Evolutionary conservation across 2,113 vertebrate species (phyloP).

Genomic region (Megatriorchis doriae): DNA sequence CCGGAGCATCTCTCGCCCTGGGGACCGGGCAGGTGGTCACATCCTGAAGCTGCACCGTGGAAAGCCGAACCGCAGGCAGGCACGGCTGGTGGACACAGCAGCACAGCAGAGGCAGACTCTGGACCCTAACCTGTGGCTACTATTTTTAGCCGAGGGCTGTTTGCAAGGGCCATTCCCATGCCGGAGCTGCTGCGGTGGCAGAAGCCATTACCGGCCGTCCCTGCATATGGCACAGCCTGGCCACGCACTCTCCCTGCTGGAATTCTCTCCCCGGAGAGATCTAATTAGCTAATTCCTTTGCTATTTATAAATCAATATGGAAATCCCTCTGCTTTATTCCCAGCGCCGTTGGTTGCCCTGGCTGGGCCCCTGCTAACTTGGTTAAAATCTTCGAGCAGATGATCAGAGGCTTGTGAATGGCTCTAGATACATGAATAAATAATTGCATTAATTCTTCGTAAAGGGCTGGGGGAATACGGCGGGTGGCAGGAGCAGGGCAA

Average conservation of each 20-base stretch:
- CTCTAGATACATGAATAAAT: neutral
- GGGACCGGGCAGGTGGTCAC: accelerated
- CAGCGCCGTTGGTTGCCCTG: neutral
- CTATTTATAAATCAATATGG: constrained; percentile 44
- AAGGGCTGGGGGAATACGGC: neutral
- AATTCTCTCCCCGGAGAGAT: constrained; percentile 36
- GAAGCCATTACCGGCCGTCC: accelerated
- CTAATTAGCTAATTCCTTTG: constrained; percentile 61
- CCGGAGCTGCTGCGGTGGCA: accelerated
- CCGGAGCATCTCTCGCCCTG: accelerated
- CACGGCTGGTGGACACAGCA: accelerated
- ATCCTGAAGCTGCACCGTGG: accelerated
- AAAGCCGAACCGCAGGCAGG: neutral
- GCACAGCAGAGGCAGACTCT: neutral
- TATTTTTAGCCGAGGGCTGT: neutral
- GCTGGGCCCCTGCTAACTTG: neutral
- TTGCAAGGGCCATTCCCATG: neutral
- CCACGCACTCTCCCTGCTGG: neutral
- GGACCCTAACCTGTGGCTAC: neutral
- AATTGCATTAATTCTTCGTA: neutral
- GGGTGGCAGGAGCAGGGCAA: neutral
- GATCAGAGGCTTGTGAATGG: neutral
- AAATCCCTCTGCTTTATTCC: constrained; percentile 1
- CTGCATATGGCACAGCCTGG: neutral
- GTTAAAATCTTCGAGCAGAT: neutral